A percentile compares a stretch with the other conserved stretches of the same genome.
These are phyloP conservation scores for Tetranychus cinnabarinus DNA, from an alignment of 1,140 invertebrate genomes.

Conservation along the genomic window DNA sequence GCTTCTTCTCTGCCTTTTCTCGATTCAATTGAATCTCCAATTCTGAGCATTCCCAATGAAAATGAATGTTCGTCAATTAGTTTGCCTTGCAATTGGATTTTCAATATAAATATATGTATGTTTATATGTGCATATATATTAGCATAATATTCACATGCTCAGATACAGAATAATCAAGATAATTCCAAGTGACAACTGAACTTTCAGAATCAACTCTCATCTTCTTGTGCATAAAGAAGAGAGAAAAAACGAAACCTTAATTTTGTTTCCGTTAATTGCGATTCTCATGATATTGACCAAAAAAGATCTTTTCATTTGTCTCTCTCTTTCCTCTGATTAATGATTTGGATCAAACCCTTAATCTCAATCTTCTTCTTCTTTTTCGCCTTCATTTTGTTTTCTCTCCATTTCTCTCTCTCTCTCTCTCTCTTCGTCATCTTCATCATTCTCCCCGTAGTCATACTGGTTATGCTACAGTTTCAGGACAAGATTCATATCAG, in stretches of 20 bases:
- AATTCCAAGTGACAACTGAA: not conserved
- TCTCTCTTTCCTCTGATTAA: constrained; percentile 4
- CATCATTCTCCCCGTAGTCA: not conserved
- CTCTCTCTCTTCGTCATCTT: not conserved
- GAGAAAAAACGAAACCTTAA: not conserved
- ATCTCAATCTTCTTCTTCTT: not conserved
- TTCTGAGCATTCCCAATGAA: too few relatives aligned
- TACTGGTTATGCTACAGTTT: too few relatives aligned
- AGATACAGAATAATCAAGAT: not conserved
- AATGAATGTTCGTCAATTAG: too few relatives aligned
- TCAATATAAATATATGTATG: too few relatives aligned
- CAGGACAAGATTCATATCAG: too few relatives aligned
- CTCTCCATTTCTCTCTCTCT: not conserved
- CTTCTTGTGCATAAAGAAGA: not conserved
- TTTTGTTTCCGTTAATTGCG: not conserved
- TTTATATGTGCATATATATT: too few relatives aligned
- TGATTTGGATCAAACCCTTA: not conserved
- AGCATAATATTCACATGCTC: too few relatives aligned
- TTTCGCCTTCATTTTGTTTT: not conserved
- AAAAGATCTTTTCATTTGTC: not conserved
- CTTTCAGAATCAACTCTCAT: too few relatives aligned
- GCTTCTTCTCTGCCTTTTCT: too few relatives aligned
- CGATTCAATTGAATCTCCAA: too few relatives aligned
- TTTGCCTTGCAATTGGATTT: too few relatives aligned
- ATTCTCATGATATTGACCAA: not conserved